Evolutionary conservation across 2,888 invertebrate species (phyloP), one percentile per base, ranked within the genome.

Genomic region (Latrodectus hesperus): DNA sequence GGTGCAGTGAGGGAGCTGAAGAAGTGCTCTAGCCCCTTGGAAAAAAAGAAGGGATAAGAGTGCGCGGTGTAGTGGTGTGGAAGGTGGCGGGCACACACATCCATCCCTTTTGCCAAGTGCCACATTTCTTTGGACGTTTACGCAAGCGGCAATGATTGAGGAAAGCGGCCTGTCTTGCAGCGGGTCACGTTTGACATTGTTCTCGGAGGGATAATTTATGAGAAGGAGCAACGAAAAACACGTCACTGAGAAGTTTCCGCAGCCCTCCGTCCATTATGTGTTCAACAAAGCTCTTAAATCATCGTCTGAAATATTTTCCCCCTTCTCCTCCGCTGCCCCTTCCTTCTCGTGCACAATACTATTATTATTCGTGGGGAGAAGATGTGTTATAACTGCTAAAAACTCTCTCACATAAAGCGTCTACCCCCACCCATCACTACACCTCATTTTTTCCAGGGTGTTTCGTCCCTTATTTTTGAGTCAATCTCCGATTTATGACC

Each of bases 201-300:
- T 88, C 88, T 83, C 75, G 26, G n/a, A 60, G 52, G 75, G 64
- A 84, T 84, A 84, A 84, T 88, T 84, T 88, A 84, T 84, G 83
- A 73, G 84, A 82, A 60, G 38, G 83, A 84, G 84, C 84, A 75
- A 78, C 84, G 88, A 88, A 88, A 88, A 88, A 88, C 88, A 88
- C 88, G 88, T 88, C 88, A 88, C 76, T 75, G 83, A 75, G 88
- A 80, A 80, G 79, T 68, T 70, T 74, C 74, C 70, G 74, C 83
- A 81, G 84, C 60, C 60, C 87, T 82, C 70, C 80, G 84, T 71
- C 88, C 88, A 88, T 88, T 88, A 88, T 88, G 88, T 88, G 88
- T 79, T 88, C 88, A 88, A 88, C 88, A 88, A 88, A 88, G 84
- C 88, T 88, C 88, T 80, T 88, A 88, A 88, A 88, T 88, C 88